Conservation (phyloP, 2,113 vertebrate genomes). For the Thalassoma bifasciatum region DNA sequence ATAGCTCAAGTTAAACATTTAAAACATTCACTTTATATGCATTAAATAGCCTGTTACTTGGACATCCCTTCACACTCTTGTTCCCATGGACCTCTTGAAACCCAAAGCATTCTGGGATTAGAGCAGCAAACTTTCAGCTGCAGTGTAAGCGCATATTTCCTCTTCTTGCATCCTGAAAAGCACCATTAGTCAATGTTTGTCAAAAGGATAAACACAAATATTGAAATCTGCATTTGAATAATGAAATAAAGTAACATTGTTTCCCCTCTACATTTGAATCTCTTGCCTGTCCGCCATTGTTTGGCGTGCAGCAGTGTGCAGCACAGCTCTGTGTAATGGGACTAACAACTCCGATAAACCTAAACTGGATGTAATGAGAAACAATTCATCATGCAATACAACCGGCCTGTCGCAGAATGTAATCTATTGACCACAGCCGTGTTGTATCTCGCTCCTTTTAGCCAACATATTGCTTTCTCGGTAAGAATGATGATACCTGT, state of each 20-base stretch:
- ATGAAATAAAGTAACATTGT: slow-evolving; percentile 47
- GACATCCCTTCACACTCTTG: not conserved
- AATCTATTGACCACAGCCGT: slow-evolving; percentile 53
- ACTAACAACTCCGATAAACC: slow-evolving; percentile 52
- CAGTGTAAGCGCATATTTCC: not conserved
- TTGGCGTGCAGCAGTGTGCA: slow-evolving; percentile 25
- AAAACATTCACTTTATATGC: not conserved
- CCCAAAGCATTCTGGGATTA: not conserved
- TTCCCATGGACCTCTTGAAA: not conserved
- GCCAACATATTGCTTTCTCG: slow-evolving; percentile 38
- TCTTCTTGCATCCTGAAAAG: not conserved
- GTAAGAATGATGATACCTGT: slow-evolving; percentile 52
- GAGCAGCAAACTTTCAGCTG: not conserved
- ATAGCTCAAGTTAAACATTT: slow-evolving; percentile 9
- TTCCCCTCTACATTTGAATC: slow-evolving; percentile 30
- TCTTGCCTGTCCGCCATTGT: slow-evolving; percentile 1
- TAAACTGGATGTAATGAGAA: slow-evolving; percentile 66
- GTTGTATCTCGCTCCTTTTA: slow-evolving; percentile 34
- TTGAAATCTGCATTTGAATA: slow-evolving; percentile 54
- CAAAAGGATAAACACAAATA: slow-evolving; percentile 9
- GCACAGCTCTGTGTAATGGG: slow-evolving; percentile 48
- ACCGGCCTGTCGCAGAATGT: slow-evolving; percentile 33
- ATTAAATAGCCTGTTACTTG: slow-evolving; percentile 16
- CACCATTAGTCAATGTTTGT: slow-evolving; percentile 39
- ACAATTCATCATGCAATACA: slow-evolving; percentile 63